Conservation (phyloP, 1,140 invertebrate genomes). For the Euura lappo region DNA sequence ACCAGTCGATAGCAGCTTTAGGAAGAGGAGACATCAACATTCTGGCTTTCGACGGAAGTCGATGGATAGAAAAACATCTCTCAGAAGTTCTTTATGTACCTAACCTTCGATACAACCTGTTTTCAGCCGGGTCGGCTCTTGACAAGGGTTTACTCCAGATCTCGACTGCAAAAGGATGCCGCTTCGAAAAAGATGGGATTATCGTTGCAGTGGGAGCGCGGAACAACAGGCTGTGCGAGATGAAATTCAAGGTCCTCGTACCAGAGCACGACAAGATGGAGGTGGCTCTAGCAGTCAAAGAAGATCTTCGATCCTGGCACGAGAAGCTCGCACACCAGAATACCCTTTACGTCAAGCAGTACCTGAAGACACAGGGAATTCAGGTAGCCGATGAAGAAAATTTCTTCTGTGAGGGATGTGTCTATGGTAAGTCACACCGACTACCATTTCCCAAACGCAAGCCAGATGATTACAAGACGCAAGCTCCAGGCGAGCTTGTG, state of each 20-base stretch:
- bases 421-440: conserved; percentile 49
- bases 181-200: conserved; percentile 15
- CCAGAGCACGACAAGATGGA: neutral
- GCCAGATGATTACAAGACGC: conserved; percentile 30
- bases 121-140: conserved; percentile 45
- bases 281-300: conserved; percentile 1
- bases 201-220: conserved; percentile 24
- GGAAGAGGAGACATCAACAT: too few relatives aligned
- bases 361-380: conserved; percentile 39
- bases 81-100: conserved; percentile 52
- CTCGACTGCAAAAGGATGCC: conserved; percentile 12
- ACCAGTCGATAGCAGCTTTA: conserved; percentile 21
- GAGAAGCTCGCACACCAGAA: too few relatives aligned
- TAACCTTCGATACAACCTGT: conserved; percentile 51
- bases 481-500: conserved; percentile 46
- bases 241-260: conserved; percentile 23
- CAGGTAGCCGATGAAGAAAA: conserved; percentile 24
- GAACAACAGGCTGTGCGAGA: conserved; percentile 23
- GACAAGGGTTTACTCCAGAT: conserved; percentile 34
- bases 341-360: conserved; percentile 39
- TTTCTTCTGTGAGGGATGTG: conserved; percentile 44
- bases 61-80: conserved; percentile 36
- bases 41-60: conserved; percentile 28
- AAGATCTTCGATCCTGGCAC: conserved; percentile 43
- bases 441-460: conserved; percentile 32